phyloP scores from a whole-genome alignment of 2,888 invertebrate species.

The Eilema griseolum region DNA sequence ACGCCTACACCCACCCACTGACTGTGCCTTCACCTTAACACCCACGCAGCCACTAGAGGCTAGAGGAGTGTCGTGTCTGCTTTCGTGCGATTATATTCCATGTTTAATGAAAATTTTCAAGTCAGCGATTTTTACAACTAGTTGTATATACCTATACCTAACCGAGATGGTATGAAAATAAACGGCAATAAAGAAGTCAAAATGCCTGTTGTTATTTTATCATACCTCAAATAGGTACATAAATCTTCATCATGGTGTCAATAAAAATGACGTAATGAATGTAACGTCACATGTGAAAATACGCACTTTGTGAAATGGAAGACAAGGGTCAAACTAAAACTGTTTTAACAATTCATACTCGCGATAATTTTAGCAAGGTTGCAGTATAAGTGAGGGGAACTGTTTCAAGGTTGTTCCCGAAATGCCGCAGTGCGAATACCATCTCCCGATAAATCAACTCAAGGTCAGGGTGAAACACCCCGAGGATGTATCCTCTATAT shows the following conservation, averaged over 20 bases:
- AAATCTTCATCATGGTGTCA: background rate
- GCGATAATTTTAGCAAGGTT: slow-evolving; percentile 19
- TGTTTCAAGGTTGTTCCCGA: slow-evolving; percentile 59
- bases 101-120: no score
- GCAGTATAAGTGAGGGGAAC: slow-evolving; percentile 22
- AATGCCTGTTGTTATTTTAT: background rate
- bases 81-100: background rate
- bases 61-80: no score
- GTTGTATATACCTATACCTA: no score
- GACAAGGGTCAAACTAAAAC: background rate
- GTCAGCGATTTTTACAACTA: no score
- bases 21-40: slow-evolving; percentile 44
- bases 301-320: background rate
- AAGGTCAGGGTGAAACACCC: slow-evolving; percentile 64
- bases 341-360: slow-evolving; percentile 1
- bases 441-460: slow-evolving; percentile 66
- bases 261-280: background rate
- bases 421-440: slow-evolving; percentile 75
- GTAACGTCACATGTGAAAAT: background rate
- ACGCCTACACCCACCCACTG: slow-evolving; percentile 42
- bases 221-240: background rate
- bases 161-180: no score
- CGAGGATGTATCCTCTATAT: slow-evolving; percentile 43
- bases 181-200: background rate
- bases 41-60: slow-evolving; percentile 35